A percentile compares a stretch with the other conserved stretches of the same genome.
phyloP scores from a whole-genome alignment of 2,797 vertebrate species.

The Avahi laniger region DNA sequence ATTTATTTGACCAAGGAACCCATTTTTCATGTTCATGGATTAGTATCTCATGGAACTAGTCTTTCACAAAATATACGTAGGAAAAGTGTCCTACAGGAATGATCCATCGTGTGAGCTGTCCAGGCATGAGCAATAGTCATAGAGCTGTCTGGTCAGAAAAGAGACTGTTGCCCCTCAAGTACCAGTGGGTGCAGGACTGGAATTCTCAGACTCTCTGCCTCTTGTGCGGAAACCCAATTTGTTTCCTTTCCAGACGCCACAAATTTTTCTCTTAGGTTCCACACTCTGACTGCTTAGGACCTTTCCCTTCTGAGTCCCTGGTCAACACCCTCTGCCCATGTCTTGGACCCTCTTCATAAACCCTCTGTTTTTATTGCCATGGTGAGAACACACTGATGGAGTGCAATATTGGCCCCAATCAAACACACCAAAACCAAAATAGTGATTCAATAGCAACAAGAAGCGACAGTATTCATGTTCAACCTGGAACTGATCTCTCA shows the following conservation, averaged over 20 bases:
- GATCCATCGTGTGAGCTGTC: not conserved
- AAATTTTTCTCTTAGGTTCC: not conserved
- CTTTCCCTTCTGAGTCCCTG: not conserved
- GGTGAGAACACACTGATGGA: not conserved
- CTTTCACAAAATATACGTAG: not conserved
- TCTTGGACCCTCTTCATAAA: not conserved
- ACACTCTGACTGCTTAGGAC: not conserved
- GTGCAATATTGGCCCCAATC: not conserved
- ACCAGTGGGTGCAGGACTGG: not conserved
- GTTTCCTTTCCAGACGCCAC: not conserved
- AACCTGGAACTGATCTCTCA: not conserved
- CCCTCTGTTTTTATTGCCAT: not conserved
- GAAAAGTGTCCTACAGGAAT: not conserved
- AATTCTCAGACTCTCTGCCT: not conserved
- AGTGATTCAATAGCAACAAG: not conserved
- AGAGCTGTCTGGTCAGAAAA: not conserved
- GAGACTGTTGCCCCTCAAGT: not conserved
- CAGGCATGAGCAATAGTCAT: not conserved
- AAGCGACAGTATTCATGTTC: not conserved
- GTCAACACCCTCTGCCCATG: not conserved
- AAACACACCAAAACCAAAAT: not conserved
- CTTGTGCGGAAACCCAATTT: not conserved
- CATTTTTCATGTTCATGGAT: not conserved
- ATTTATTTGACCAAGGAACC: not conserved
- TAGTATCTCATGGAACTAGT: not conserved